phyloP scores from a whole-genome alignment of 2,797 vertebrate species.

The Streptopelia turtur region DNA sequence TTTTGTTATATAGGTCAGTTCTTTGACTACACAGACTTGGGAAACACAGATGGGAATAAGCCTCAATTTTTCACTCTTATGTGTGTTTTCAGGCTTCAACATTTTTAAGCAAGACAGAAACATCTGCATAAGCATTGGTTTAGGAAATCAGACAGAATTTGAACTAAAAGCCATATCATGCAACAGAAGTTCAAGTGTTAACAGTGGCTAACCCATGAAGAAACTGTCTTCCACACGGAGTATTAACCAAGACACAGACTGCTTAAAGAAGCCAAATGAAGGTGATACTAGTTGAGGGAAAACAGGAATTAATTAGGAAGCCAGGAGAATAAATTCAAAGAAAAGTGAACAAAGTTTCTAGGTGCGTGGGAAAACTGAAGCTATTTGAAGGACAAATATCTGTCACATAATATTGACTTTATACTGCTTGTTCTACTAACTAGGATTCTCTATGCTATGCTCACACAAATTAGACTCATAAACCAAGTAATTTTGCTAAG shows the following conservation, averaged over 20 bases:
- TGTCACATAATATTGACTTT: background rate
- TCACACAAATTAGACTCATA: background rate
- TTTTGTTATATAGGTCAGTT: background rate
- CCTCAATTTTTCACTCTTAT: background rate
- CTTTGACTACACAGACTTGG: background rate
- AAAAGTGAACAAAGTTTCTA: background rate
- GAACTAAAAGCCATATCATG: background rate
- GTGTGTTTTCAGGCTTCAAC: background rate
- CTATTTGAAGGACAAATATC: background rate
- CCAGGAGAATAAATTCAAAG: background rate
- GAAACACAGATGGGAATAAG: background rate
- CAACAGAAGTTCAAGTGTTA: background rate
- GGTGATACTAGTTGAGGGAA: background rate
- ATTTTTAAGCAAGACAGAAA: background rate
- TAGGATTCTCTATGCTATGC: background rate
- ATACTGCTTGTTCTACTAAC: background rate
- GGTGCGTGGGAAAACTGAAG: background rate
- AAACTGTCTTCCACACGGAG: background rate
- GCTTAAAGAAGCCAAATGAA: background rate
- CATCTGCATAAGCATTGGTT: background rate
- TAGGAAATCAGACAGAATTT: background rate
- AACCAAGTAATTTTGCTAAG: background rate
- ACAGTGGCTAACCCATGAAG: accelerated
- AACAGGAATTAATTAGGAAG: background rate
- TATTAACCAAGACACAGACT: background rate